Evolutionary conservation across 2,113 vertebrate genomes (phyloP), one percentile per base, ranked within the genome.

Genomic region (Gasterosteus nipponicus): DNA sequence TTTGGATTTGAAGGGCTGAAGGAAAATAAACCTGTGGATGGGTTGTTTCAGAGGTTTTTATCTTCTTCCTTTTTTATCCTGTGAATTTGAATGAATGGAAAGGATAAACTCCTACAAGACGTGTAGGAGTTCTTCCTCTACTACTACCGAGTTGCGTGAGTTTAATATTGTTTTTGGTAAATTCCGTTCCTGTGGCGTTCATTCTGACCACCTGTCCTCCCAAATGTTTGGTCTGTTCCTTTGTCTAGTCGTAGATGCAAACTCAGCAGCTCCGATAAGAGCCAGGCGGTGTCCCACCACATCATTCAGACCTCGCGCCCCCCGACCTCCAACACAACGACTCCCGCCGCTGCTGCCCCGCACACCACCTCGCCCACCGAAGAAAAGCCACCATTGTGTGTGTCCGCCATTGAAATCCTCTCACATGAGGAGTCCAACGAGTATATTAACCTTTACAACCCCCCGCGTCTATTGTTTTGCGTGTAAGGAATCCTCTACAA

Each of bases 331-430:
- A 58, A 73, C 83, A 77, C 61, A 67, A 22, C 57, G 31, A 5
- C 53, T 49, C 42, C 59, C 57, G 15, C 62, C 66, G 62, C 41
- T 26, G 56, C n/a, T 68, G 35, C 63, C 47, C 22, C 61, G 73
- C 67, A 68, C 62, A 81, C 38, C 73, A 70, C 56, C 75, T 68
- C 56, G 42, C n/a, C 44, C 47, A 19, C 10, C 1, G n/a, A 46
- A 89, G 62, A 82, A 88, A 88, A 75, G 75, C 63, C 68, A 49
- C 81, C 41, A 72, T 88, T 89, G 81, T 91, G 41, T 74, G 41
- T 74, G 53, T 72, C 67, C 57, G 76, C 62, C 33, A 56, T n/a
- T 84, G 64, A 88, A 83, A 88, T 79, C 61, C 77, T 81, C 68
- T 87, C 85, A 89, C 70, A 70, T 22, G 57, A 65, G 72, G 65